These are phyloP conservation scores for Microvelia longipes DNA, from an alignment of 1,140 invertebrate genomes.

Conservation along the genomic window DNA sequence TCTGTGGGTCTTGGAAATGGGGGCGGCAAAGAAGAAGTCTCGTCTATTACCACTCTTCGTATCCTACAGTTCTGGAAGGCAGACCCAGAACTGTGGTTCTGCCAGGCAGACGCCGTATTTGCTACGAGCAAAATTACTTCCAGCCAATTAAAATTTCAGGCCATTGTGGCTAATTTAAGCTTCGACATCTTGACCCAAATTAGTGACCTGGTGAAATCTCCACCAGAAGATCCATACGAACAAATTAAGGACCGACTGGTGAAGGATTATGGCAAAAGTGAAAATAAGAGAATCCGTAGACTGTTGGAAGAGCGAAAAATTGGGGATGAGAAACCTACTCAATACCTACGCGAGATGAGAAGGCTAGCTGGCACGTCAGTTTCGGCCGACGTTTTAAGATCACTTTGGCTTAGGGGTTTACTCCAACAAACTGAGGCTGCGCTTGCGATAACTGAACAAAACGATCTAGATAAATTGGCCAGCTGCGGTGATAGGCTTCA, in stretches of 20 bases:
- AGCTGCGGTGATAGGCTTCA: neutral
- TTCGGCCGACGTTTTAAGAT: conserved; percentile 24
- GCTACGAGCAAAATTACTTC: conserved; percentile 10
- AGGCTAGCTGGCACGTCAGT: conserved; percentile 16
- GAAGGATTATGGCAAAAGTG: neutral
- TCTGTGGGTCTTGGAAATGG: neutral
- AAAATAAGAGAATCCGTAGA: conserved; percentile 3
- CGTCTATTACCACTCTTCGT: conserved; percentile 2
- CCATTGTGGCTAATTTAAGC: conserved; percentile 14
- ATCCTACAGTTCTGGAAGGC: conserved; percentile 22
- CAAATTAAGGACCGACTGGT: conserved; percentile 6
- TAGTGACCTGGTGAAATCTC: conserved; percentile 5
- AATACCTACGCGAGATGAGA: conserved; percentile 23
- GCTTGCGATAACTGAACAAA: neutral
- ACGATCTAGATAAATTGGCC: conserved; percentile 3
- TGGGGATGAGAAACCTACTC: conserved; percentile 21
- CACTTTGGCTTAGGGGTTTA: conserved; percentile 1
- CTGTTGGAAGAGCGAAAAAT: conserved; percentile 7
- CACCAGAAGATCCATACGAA: conserved; percentile 7
- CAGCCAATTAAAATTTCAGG: conserved; percentile 17
- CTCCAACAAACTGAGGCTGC: neutral
- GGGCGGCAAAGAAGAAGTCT: neutral
- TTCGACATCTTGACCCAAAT: neutral
- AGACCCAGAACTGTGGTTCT: conserved; percentile 23
- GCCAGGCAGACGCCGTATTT: conserved; percentile 20